These are phyloP conservation scores for Xylota segnis DNA, from an alignment of 2,888 invertebrate genomes.

Conservation along the genomic window DNA sequence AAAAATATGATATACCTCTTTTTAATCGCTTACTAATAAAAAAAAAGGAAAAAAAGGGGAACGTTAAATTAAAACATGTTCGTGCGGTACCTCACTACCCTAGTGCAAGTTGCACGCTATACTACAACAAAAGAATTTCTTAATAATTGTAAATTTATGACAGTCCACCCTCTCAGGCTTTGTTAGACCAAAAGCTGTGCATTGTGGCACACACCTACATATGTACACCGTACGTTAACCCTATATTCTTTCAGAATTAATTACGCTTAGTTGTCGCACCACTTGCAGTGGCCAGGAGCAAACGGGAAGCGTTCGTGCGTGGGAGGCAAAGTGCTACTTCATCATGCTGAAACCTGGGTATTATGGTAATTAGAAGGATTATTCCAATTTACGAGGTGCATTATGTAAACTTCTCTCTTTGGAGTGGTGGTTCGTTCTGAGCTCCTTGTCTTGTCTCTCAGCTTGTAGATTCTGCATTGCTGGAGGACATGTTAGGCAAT, in stretches of 20 bases:
- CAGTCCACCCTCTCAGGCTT: conserved; percentile 11
- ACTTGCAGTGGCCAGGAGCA: conserved; percentile 10
- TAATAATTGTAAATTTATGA: conserved; percentile 70
- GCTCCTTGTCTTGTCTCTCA: conserved; percentile 15
- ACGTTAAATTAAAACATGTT: conserved; percentile 19
- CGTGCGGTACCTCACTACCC: conserved; percentile 30
- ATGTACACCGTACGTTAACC: conserved; percentile 48
- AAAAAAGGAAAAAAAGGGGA: background rate
- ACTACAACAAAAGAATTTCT: conserved; percentile 45
- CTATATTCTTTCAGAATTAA: conserved; percentile 47
- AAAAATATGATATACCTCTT: background rate
- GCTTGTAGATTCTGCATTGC: conserved; percentile 3
- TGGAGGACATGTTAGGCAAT: background rate
- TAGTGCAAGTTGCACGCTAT: conserved; percentile 47
- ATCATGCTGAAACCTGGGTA: conserved; percentile 49
- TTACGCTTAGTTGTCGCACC: conserved; percentile 46
- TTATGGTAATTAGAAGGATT: conserved; percentile 66
- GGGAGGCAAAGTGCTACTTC: conserved; percentile 49
- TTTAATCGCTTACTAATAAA: background rate
- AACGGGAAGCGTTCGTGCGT: conserved; percentile 21
- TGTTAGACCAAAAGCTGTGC: conserved; percentile 24
- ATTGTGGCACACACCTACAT: background rate
- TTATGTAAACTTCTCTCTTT: conserved; percentile 20
- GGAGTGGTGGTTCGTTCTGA: background rate
- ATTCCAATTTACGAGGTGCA: conserved; percentile 63